Percentiles rank a stretch among this genome's conserved stretches.
Conservation (phyloP, 2,797 vertebrate genomes). For the Myotis vivesi region DNA sequence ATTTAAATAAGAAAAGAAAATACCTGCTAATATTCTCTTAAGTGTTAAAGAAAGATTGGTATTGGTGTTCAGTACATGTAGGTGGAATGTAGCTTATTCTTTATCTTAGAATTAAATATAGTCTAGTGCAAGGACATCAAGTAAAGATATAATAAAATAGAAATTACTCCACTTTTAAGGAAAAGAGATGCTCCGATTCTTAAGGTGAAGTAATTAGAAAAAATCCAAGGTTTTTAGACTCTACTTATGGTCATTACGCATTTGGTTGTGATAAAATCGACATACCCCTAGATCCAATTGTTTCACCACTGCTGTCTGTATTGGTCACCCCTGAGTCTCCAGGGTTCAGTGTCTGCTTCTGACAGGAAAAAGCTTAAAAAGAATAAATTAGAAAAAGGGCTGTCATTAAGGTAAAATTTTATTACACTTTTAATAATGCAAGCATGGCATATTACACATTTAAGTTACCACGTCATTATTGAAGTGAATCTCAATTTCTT, state of each 20-base stretch:
- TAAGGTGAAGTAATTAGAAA: neutral
- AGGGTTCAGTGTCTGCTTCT: slow-evolving; percentile 82
- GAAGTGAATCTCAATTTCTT: slow-evolving; percentile 45
- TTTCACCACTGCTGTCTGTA: neutral
- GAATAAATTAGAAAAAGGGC: slow-evolving; percentile 24
- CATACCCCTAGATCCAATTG: slow-evolving; percentile 82
- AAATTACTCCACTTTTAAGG: neutral
- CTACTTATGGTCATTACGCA: neutral
- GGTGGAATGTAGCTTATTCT: neutral
- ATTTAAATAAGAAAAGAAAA: slow-evolving; percentile 17
- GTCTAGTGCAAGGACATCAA: neutral
- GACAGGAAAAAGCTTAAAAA: slow-evolving; percentile 74
- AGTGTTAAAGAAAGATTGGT: neutral
- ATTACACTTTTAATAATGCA: neutral
- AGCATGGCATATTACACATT: neutral
- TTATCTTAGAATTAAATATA: neutral
- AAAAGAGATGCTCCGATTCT: neutral
- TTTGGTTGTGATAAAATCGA: neutral
- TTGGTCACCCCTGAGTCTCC: slow-evolving; percentile 85
- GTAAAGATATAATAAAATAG: neutral
- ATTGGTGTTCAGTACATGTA: neutral
- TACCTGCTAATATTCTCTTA: neutral
- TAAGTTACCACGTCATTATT: neutral
- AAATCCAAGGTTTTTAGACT: neutral
- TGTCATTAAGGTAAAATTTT: slow-evolving; percentile 24